Evolutionary conservation across 2,113 vertebrate genomes (phyloP), one percentile per base, ranked within the genome.

Genomic region (Syrrhaptes paradoxus): DNA sequence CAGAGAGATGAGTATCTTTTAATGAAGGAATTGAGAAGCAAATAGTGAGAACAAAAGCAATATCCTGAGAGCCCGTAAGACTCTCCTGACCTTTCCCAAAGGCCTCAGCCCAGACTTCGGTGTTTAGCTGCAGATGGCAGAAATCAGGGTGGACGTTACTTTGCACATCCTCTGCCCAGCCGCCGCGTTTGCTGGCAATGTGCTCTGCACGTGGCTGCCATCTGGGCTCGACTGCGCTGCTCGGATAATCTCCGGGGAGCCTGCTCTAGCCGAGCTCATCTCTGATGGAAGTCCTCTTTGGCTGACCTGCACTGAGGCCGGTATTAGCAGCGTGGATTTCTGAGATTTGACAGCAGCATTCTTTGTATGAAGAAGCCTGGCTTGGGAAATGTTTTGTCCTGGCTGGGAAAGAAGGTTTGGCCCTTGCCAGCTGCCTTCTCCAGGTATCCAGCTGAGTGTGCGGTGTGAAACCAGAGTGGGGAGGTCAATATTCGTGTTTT

Each of bases 1-100:
- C 67, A 73, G 80, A 90, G 65, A 92, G 90, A 95, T 94, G 59
- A 63, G n/a, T 94, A 93, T 97, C 95, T 95, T 61, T 59, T 92
- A 93, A 89, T 4, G 20, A 72, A 89, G 62, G 70, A 86, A 57
- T 57, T 67, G 88, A 87, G 90, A 85, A 78, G 83, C 79, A 90
- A 81, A 84, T 49, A 96, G 82, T 68, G 85, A 96, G 89, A 93
- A 94, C 76, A 94, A 96, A 93, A 90, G 88, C 57, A 75, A 0
- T 75, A 89, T 87, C 93, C 89, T 32, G 65, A 81, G 58, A 87
- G 52, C 65, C 61, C 76, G 54, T 78, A 89, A 81, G 86, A 81
- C 84, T 61, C 9, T 24, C 62, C 67, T 91, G 94, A 85, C 95
- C 92, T 91, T 93, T 92, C 93, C 90, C 95, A 91, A 90, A 84